These are phyloP conservation scores for Elymnias hypermnestra DNA, from an alignment of 1,140 invertebrate genomes.

Conservation along the genomic window DNA sequence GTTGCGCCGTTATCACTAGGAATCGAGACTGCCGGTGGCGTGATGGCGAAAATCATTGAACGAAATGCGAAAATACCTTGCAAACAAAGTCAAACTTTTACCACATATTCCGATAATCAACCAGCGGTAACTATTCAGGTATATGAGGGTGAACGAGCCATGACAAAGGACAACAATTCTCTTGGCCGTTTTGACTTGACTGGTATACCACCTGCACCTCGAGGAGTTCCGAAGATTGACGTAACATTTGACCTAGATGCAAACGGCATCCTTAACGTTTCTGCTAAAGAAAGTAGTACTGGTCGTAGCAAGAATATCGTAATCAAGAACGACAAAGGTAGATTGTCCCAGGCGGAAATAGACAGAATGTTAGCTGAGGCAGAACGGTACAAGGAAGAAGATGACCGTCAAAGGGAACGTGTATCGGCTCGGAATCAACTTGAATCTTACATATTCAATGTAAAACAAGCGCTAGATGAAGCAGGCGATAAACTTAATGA, in stretches of 20 bases:
- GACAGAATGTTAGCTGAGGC: conserved; percentile 83
- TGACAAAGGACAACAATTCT: no score
- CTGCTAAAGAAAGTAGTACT: conserved; percentile 76
- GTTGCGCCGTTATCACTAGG: no score
- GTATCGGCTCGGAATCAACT: conserved; percentile 86
- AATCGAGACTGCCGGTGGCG: no score
- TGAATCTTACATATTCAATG: conserved; percentile 87
- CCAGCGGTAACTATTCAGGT: no score
- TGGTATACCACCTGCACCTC: conserved; percentile 82
- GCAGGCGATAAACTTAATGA: conserved; percentile 78
- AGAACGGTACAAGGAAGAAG: conserved; percentile 82
- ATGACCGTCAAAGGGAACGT: conserved; percentile 80
- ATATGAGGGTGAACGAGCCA: no score
- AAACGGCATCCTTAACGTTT: conserved; percentile 80
- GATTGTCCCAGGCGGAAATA: conserved; percentile 76
- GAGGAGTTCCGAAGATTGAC: conserved; percentile 80
- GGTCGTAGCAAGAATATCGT: conserved; percentile 76
- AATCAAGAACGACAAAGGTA: conserved; percentile 78
- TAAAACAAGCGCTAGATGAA: conserved; percentile 83
- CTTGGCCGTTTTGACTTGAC: conserved; percentile 82
- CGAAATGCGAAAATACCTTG: no score
- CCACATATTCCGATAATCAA: no score
- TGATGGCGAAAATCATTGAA: no score
- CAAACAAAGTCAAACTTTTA: no score
- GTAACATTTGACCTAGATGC: conserved; percentile 79